Percentiles rank a stretch among this genome's conserved stretches.
These are phyloP conservation scores for Phengaris arion DNA, from an alignment of 2,888 invertebrate species.

Conservation along the genomic window DNA sequence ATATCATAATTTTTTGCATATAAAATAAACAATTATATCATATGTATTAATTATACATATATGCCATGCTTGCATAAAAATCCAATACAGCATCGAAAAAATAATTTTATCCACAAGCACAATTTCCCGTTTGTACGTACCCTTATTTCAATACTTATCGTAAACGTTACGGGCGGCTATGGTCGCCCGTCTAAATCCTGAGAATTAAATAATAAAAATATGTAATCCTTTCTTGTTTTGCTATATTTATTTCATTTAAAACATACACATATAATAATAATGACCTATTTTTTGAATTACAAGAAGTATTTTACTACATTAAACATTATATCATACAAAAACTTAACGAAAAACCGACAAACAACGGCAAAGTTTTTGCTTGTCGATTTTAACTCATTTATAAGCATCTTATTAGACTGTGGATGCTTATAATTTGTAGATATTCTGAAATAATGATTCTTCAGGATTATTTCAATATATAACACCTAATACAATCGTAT, in stretches of 20 bases:
- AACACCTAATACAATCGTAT: not conserved
- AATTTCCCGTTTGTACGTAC: not conserved
- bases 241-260: too few species aligned
- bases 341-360: too few species aligned
- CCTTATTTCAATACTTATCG: constrained; percentile 1
- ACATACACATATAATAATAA: too few species aligned
- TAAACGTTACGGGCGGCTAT: constrained; percentile 13
- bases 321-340: too few species aligned
- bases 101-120: not conserved
- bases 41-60: too few species aligned
- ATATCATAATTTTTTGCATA: too few species aligned
- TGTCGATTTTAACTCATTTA: not conserved
- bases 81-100: not conserved
- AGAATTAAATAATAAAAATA: too few species aligned
- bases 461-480: not conserved
- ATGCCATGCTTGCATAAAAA: not conserved
- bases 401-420: not conserved
- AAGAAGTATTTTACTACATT: too few species aligned
- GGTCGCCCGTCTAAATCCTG: not conserved
- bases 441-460: not conserved
- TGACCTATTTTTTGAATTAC: too few species aligned
- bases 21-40: too few species aligned
- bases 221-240: too few species aligned
- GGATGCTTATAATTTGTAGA: not conserved
- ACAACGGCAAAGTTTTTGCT: not conserved